Evolutionary conservation across 2,888 invertebrate species (phyloP).

Genomic region (Hirtodrosophila trivittata): DNA sequence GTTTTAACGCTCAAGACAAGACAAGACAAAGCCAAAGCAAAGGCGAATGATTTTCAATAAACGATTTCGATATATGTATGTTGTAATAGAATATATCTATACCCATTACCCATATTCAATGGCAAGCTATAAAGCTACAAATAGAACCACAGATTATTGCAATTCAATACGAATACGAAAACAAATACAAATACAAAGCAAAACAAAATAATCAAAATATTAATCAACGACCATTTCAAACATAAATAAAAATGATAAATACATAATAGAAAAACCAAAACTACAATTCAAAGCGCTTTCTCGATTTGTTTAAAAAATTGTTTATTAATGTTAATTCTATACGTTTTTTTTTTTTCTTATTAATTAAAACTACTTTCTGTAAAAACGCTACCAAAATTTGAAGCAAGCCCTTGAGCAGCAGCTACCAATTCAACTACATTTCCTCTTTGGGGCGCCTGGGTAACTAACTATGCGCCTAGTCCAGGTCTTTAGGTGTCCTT

Average conservation of each 20-base stretch:
- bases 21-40: constrained; percentile 30
- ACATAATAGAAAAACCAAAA: constrained; percentile 18
- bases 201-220: constrained; percentile 20
- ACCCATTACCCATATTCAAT: too few relatives aligned
- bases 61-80: constrained; percentile 56
- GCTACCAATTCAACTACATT: constrained; percentile 26
- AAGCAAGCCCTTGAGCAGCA: constrained; percentile 32
- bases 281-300: constrained; percentile 16
- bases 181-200: constrained; percentile 48
- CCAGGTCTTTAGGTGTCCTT: too few relatives aligned
- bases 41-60: constrained; percentile 50
- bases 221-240: not conserved
- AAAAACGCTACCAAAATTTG: constrained; percentile 62
- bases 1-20: constrained; percentile 38
- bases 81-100: constrained; percentile 42
- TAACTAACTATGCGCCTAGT: too few relatives aligned
- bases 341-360: constrained; percentile 12
- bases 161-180: constrained; percentile 53
- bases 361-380: constrained; percentile 58
- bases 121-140: constrained; percentile 44
- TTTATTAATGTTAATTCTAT: constrained; percentile 45
- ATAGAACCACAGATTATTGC: constrained; percentile 59
- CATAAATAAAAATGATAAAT: not conserved
- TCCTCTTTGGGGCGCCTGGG: too few relatives aligned
- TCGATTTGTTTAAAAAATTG: constrained; percentile 25